Evolutionary conservation across 2,888 invertebrate genomes (phyloP), one percentile per base, ranked within the genome.

Genomic region (Isoperla grammatica): DNA sequence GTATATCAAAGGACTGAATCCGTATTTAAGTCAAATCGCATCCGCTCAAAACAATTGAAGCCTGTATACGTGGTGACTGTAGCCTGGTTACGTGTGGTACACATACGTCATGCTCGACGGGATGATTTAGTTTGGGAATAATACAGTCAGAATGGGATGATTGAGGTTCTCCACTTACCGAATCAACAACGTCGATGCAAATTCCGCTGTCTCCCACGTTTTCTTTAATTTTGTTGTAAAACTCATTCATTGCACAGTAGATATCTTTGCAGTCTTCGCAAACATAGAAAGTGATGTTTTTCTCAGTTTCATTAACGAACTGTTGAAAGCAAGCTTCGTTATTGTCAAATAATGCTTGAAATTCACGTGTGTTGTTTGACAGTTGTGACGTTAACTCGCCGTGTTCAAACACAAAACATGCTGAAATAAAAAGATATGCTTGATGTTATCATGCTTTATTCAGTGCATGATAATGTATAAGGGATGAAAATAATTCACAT

Each of bases 181-280:
- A 74, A 73, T 86, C 85, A 1, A 85, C 82, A 65, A 85, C 78
- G 70, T 86, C 86, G 81, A 86, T 83, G 67, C 86, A 86, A 61
- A 84, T 75, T 62, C 77, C 79, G 63, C 81, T 80, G 57, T 80
- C 78, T 61, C 81, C 83, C 68, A 81, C 79, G 57, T 76, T 72
- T 69, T 80, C 79, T 65, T 75, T 83, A 58, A 85, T 73, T 29
- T 77, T 75, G 67, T 78, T 76, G 69, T 84, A 86, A 68, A 76
- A 82, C 48, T 76, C 71, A 69, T 83, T 82, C 63, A 86, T 71
- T 39, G 72, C 68, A 6, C 77, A 48, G 69, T 86, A 86, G 4
- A 70, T 68, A 29, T 75, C 70, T 75, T 78, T 77, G 68, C 86
- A 86, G 48, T 75, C 73, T 22, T 73, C 68, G 71, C 84, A 85